Base-by-base conservation (phyloP, 2,113 vertebrate genomes). In the Syngnathus floridae region DNA sequence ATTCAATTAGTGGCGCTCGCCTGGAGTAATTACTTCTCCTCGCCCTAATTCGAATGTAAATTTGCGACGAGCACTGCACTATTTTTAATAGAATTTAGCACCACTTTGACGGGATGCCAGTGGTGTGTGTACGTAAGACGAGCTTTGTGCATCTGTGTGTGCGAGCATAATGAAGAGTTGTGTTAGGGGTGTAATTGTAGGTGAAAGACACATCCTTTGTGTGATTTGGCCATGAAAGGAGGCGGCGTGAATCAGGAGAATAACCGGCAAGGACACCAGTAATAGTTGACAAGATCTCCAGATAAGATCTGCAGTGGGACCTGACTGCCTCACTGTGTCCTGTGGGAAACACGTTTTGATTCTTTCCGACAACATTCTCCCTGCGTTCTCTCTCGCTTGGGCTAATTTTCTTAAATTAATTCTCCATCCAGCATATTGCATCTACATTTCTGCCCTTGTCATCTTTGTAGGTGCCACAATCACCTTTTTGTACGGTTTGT, bases 21-120 rank as follows among this genome's bases (percentile, higher is more conserved):
- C 81, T 35, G 5, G 76, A 84, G 86, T 90, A 87, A 90, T 90
- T 90, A 88, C 88, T 73, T 79, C 81, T 84, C 85, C 88, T 88
- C 85, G 88, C 80, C 80, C 83, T 90, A 84, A 89, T 89, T 87
- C 87, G 60, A 86, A 86, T 87, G 87, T 84, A 90, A 87, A 91
- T 91, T 89, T 88, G 84, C 74, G 38, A 88, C 81, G 70, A 88
- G 83, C 79, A 61, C 85, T 83, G 87, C 84, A 85, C 86, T 86
- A 83, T 89, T 89, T 46, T 89, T 90, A 90, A 90, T 89, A 75
- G 85, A 85, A 89, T 88, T 90, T 87, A 84, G 78, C 75, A 19
- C 73, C 86, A 85, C 85, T 88, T 88, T 89, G 85, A 87, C 82
- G 81, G 76, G 74, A 80, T 86, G 89, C 88, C 87, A 89, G 83